phyloP scores from a whole-genome alignment of 2,797 vertebrate genomes.

The Tinamus major region DNA sequence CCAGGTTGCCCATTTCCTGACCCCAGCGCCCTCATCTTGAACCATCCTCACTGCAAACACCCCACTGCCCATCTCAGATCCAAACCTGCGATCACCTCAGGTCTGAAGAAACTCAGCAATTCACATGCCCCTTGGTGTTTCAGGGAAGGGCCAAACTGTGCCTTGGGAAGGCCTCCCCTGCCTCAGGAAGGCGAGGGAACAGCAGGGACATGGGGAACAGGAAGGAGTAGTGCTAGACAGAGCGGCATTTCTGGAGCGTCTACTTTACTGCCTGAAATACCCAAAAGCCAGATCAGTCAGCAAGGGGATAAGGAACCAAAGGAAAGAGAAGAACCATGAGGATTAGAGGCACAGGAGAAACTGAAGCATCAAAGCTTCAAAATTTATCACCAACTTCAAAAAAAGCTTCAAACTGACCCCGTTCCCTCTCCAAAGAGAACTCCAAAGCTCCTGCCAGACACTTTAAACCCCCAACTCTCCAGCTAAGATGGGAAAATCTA shows the following conservation, averaged over 20 bases:
- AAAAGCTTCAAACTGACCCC: background rate
- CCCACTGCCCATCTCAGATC: rapidly evolving
- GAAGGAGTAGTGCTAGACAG: background rate
- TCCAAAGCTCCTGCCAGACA: rapidly evolving
- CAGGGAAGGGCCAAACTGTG: background rate
- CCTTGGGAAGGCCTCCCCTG: background rate
- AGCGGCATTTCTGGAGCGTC: background rate
- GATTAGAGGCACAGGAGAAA: background rate
- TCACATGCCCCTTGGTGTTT: rapidly evolving
- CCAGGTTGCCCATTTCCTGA: background rate
- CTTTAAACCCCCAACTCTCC: background rate
- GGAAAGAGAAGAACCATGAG: background rate
- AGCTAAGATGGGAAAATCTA: background rate
- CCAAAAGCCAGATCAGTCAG: background rate
- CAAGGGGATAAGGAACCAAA: background rate
- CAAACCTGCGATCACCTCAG: rapidly evolving
- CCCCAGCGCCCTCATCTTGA: background rate
- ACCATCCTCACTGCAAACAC: background rate
- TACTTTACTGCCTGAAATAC: background rate
- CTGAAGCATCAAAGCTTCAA: background rate
- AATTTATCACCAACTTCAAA: background rate
- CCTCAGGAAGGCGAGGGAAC: background rate
- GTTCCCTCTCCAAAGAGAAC: no score
- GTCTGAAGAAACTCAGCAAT: background rate
- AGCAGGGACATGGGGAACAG: rapidly evolving